Conservation (phyloP, 2,888 invertebrate genomes). For the Agriopis aurantiaria region DNA sequence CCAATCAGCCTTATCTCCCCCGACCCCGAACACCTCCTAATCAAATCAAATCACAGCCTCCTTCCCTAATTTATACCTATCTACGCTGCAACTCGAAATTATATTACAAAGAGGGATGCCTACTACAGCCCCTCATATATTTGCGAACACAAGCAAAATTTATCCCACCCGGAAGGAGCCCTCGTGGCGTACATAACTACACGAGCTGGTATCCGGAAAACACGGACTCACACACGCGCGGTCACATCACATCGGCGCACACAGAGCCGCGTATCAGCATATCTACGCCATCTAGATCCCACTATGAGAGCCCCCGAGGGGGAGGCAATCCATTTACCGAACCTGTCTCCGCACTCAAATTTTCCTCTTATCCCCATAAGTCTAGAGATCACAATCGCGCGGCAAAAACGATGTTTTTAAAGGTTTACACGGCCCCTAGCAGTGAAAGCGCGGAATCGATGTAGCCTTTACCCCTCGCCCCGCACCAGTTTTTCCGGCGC, state of each 20-base stretch:
- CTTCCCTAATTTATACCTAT: conserved; percentile 85
- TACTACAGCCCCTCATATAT: conserved; percentile 83
- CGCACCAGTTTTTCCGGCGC: conserved; percentile 85
- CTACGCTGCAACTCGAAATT: conserved; percentile 84
- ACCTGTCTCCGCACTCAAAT: conserved; percentile 70
- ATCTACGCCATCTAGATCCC: conserved; percentile 87
- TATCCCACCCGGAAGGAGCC: conserved; percentile 82
- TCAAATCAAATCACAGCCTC: conserved; percentile 87
- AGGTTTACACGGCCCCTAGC: conserved; percentile 87
- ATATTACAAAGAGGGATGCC: conserved; percentile 85
- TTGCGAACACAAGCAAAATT: conserved; percentile 85
- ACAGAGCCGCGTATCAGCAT: conserved; percentile 80
- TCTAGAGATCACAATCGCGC: conserved; percentile 83
- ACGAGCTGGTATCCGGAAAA: conserved; percentile 77
- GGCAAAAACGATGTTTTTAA: conserved; percentile 83
- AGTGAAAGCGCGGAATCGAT: conserved; percentile 87
- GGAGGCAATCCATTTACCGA: conserved; percentile 86
- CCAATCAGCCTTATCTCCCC: conserved; percentile 84
- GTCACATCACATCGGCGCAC: conserved; percentile 69
- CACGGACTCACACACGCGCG: conserved; percentile 69
- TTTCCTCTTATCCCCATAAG: conserved; percentile 74
- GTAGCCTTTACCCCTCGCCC: conserved; percentile 86
- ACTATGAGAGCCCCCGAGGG: conserved; percentile 85
- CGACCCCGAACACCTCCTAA: conserved; percentile 84
- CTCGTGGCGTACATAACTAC: conserved; percentile 72